A percentile compares a stretch with the other conserved stretches of the same genome.
phyloP scores from a whole-genome alignment of 2,888 invertebrate genomes.

The Sussaba pulchella region DNA sequence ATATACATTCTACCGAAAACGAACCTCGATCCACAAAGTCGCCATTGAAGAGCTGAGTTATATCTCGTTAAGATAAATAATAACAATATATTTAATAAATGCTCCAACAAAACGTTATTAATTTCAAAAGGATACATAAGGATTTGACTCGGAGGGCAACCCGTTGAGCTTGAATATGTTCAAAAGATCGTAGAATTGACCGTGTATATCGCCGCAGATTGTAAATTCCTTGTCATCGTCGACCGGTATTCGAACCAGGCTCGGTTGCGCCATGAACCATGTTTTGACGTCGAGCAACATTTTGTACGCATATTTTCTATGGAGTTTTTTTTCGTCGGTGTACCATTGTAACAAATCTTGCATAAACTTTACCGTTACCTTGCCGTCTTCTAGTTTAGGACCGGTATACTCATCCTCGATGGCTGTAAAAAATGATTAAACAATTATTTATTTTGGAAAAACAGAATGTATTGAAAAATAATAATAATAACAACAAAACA shows the following conservation, averaged over 20 bases:
- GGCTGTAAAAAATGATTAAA: slow-evolving; percentile 87
- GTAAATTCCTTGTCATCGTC: slow-evolving; percentile 96
- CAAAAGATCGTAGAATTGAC: slow-evolving; percentile 99
- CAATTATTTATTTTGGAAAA: no score
- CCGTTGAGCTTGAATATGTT: slow-evolving; percentile 99
- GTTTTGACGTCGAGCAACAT: slow-evolving; percentile 96
- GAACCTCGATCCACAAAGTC: slow-evolving; percentile 99
- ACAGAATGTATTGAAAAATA: no score
- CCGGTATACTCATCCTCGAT: slow-evolving; percentile 98
- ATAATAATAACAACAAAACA: slow-evolving; percentile 75
- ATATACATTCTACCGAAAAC: slow-evolving; percentile 99
- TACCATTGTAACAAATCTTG: slow-evolving; percentile 95
- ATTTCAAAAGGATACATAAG: slow-evolving; percentile 93
- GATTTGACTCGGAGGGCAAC: slow-evolving; percentile 97
- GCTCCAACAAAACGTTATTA: no score
- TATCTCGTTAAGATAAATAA: slow-evolving; percentile 70
- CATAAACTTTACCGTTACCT: slow-evolving; percentile 96
- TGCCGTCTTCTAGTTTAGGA: slow-evolving; percentile 94
- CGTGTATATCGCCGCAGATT: slow-evolving; percentile 99
- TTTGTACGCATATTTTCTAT: slow-evolving; percentile 99
- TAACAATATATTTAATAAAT: no score
- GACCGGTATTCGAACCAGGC: slow-evolving; percentile 95
- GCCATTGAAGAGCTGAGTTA: slow-evolving; percentile 94
- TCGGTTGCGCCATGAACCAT: slow-evolving; percentile 93
- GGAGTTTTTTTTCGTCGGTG: slow-evolving; percentile 96